A percentile compares a stretch with the other conserved stretches of the same genome.
Conservation (phyloP, 1,140 invertebrate species). For the Periplaneta americana region DNA sequence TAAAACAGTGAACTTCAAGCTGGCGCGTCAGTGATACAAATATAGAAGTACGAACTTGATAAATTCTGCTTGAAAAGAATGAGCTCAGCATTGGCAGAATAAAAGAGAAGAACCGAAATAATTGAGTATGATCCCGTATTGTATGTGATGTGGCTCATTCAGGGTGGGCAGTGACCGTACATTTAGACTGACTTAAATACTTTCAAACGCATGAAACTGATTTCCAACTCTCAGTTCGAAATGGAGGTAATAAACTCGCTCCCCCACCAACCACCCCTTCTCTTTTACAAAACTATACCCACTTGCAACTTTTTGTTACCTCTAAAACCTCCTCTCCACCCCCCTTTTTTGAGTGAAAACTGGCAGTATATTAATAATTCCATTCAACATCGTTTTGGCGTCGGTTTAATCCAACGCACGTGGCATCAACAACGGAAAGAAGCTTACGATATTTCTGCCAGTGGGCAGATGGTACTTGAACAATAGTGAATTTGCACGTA, state of each 20-base stretch:
- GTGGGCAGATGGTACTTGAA: neutral
- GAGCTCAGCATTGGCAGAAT: too few species aligned
- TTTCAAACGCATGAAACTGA: neutral
- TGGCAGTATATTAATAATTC: neutral
- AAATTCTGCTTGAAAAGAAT: too few species aligned
- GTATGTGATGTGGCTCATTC: neutral
- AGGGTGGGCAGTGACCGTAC: neutral
- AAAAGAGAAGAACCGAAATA: neutral
- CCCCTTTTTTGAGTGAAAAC: neutral
- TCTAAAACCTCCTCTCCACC: too few species aligned
- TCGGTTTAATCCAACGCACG: neutral
- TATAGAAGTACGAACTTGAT: too few species aligned
- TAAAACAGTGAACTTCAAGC: too few species aligned
- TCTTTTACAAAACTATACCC: too few species aligned
- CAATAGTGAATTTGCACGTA: neutral
- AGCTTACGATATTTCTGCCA: neutral
- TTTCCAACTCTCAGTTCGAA: neutral
- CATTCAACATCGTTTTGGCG: neutral
- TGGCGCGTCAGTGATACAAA: too few species aligned
- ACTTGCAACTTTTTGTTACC: neutral
- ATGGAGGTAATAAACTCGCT: neutral
- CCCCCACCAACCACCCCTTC: too few species aligned
- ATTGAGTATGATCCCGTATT: neutral
- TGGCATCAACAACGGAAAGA: neutral
- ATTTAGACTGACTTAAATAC: neutral